These are phyloP conservation scores for Drosophila putrida DNA, from an alignment of 2,888 invertebrate species.

Conservation along the genomic window DNA sequence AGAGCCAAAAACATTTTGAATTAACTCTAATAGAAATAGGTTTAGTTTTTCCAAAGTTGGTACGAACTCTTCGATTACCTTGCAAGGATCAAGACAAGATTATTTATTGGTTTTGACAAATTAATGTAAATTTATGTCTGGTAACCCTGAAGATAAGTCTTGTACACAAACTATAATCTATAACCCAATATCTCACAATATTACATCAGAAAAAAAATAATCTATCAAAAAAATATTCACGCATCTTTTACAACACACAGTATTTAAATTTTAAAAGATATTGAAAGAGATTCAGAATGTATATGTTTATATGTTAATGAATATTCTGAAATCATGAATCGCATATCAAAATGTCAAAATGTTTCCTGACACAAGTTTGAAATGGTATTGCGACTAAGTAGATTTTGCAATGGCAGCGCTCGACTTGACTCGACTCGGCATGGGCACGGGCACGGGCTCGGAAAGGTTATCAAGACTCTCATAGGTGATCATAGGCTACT, in stretches of 20 bases:
- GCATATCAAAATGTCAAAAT: slow-evolving; percentile 62
- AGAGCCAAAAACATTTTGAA: not conserved
- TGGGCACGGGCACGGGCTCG: slow-evolving; percentile 18
- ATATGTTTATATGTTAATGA: no score
- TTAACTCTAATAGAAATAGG: no score
- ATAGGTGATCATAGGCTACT: slow-evolving; percentile 37
- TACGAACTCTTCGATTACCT: no score
- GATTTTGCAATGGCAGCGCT: slow-evolving; percentile 41
- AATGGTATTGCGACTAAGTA: slow-evolving; percentile 52
- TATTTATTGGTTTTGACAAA: no score
- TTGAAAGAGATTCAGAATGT: not conserved
- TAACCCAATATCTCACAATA: not conserved
- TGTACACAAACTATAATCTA: no score
- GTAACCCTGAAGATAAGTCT: no score
- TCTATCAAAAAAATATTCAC: not conserved
- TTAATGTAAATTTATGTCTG: no score
- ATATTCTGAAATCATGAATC: not conserved
- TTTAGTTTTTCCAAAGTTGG: no score
- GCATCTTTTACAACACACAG: not conserved
- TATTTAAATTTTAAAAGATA: not conserved
- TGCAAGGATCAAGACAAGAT: no score
- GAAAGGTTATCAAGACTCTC: slow-evolving; percentile 56
- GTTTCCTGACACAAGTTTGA: slow-evolving; percentile 47
- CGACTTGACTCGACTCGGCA: no score
- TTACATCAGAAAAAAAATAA: not conserved